Evolutionary conservation across 1,140 invertebrate genomes (phyloP).

Genomic region (Chlorops oryzae): DNA sequence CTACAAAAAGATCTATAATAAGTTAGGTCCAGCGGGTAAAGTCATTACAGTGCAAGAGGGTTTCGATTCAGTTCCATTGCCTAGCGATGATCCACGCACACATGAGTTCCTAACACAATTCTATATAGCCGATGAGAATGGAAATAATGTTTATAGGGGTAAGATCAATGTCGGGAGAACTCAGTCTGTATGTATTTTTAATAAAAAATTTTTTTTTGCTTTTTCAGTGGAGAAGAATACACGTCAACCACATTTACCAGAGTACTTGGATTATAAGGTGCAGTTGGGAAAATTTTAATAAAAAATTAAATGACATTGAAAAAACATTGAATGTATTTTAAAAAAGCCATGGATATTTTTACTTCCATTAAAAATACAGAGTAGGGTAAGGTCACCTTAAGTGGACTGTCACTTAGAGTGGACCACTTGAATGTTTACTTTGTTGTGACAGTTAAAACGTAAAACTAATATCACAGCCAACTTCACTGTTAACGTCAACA

Average conservation of each 20-base stretch:
- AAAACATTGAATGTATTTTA: too few species aligned
- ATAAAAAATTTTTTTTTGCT: not conserved
- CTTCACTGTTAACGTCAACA: too few species aligned
- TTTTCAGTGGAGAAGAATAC: not conserved
- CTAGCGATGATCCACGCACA: constrained; percentile 8
- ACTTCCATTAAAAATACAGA: too few species aligned
- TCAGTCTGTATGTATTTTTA: not conserved
- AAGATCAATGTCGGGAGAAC: constrained; percentile 13
- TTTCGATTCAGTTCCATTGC: constrained; percentile 31
- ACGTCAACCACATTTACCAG: not conserved
- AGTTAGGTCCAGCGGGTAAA: constrained; percentile 16
- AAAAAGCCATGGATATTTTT: too few species aligned
- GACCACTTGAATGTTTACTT: too few species aligned
- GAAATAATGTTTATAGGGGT: constrained; percentile 35
- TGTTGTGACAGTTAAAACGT: too few species aligned
- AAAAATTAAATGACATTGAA: too few species aligned
- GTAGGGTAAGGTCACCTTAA: too few species aligned
- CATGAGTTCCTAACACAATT: constrained; percentile 29
- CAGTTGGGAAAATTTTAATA: too few species aligned
- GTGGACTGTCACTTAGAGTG: too few species aligned
- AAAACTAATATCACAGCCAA: too few species aligned
- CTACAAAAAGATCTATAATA: constrained; percentile 31
- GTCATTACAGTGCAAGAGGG: constrained; percentile 34
- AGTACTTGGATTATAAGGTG: not conserved
- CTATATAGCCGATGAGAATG: constrained; percentile 35